These are phyloP conservation scores for Cotesia vestalis DNA, from an alignment of 1,140 invertebrate genomes.

Conservation along the genomic window DNA sequence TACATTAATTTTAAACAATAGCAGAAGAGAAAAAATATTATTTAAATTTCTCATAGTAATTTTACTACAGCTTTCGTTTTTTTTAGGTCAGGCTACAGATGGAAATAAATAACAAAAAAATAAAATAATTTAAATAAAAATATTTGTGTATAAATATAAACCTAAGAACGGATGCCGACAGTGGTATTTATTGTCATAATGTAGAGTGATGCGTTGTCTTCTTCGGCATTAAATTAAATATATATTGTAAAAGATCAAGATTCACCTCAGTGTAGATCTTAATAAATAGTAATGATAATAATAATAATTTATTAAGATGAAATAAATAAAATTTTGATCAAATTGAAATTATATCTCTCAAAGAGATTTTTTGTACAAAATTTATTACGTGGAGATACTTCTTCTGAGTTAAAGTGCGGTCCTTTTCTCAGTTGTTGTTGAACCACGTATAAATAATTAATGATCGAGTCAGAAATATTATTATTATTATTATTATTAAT, in stretches of 20 bases:
- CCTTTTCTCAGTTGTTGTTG: constrained; percentile 62
- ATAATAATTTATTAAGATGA: not conserved
- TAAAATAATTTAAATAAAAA: constrained; percentile 28
- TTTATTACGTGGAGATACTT: constrained; percentile 49
- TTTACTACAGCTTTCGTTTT: constrained; percentile 56
- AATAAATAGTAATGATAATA: not conserved
- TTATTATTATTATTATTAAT: not conserved
- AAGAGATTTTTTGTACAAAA: not conserved
- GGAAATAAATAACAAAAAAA: constrained; percentile 44
- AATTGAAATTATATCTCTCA: constrained; percentile 6
- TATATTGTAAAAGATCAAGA: not conserved
- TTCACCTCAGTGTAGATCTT: not conserved
- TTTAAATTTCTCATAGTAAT: not conserved
- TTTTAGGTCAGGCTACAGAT: constrained; percentile 56
- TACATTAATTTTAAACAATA: not conserved
- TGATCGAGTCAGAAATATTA: constrained; percentile 8
- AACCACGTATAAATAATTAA: constrained; percentile 43
- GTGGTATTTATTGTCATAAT: not conserved
- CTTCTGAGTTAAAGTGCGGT: constrained; percentile 63
- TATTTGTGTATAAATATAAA: constrained; percentile 28
- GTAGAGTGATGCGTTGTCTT: not conserved
- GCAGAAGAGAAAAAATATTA: no score
- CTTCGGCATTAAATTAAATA: not conserved
- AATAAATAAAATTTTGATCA: not conserved
- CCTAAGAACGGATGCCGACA: constrained; percentile 19